phyloP scores from a whole-genome alignment of 2,888 invertebrate genomes.

The Diploptera punctata region DNA sequence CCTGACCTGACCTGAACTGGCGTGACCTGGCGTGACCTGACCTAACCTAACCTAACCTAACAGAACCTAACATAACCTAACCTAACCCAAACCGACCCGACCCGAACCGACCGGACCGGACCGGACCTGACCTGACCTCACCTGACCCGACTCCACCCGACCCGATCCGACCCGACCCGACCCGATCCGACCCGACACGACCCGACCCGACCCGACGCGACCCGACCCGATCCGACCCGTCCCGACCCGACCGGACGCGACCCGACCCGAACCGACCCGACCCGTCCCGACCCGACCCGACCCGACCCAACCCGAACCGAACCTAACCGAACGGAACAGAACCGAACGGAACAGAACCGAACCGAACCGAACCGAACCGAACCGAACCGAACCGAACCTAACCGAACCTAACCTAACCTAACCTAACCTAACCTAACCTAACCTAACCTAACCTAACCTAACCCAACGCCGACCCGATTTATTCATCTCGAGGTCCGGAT shows the following conservation, averaged over 20 bases:
- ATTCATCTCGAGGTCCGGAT: not conserved
- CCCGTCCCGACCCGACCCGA: not conserved
- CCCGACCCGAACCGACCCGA: not conserved
- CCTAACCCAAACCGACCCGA: not conserved
- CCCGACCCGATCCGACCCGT: not conserved
- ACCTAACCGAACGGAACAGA: not conserved
- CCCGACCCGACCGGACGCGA: not conserved
- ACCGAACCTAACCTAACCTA: no score
- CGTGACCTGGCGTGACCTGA: not conserved
- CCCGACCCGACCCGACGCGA: not conserved
- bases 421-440: constrained; percentile 12
- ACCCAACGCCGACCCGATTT: not conserved
- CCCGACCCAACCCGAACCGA: not conserved
- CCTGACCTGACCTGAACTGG: constrained; percentile 10
- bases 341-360: not conserved
- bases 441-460: constrained; percentile 12
- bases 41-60: no score
- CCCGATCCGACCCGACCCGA: not conserved
- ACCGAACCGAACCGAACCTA: not conserved
- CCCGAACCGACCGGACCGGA: no score
- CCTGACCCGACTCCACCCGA: not conserved
- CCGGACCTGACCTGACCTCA: constrained; percentile 3
- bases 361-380: not conserved
- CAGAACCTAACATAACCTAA: no score
- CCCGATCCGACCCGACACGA: not conserved